Evolutionary conservation across 2,797 vertebrate species (phyloP).

Genomic region (Pseudopleuronectes americanus): DNA sequence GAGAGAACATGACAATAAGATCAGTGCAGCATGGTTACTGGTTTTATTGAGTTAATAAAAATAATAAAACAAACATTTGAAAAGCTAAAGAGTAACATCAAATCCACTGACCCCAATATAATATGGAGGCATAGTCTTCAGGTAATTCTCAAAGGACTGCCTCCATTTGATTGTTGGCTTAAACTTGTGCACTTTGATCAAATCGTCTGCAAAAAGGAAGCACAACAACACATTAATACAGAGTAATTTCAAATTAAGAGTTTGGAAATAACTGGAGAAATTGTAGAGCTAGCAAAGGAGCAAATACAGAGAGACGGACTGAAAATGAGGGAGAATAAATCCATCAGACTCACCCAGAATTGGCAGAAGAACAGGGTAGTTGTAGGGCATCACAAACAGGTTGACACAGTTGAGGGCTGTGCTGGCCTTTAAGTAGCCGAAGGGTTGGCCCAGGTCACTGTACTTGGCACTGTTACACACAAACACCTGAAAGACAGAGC

Average conservation of each 20-base stretch:
- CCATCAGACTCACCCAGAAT: conserved; percentile 87
- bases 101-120: conserved; percentile 89
- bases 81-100: background rate
- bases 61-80: background rate
- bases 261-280: no score
- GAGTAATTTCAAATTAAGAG: no score
- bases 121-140: conserved; percentile 99
- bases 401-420: conserved; percentile 98
- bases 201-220: conserved; percentile 88
- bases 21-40: rapidly evolving
- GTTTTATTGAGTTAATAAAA: background rate
- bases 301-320: background rate
- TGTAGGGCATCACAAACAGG: conserved; percentile 99
- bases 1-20: conserved; percentile 37
- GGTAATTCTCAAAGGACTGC: conserved; percentile 97
- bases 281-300: no score
- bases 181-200: conserved; percentile 99
- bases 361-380: conserved; percentile 97
- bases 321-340: background rate
- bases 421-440: conserved; percentile 99
- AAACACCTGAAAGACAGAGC: conserved; percentile 87
- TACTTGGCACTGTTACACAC: conserved; percentile 97
- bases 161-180: conserved; percentile 98
- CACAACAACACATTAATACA: background rate
- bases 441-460: conserved; percentile 95